Base-by-base conservation (phyloP, 2,113 vertebrate species). In the Brachyhypopomus gauderio region DNA sequence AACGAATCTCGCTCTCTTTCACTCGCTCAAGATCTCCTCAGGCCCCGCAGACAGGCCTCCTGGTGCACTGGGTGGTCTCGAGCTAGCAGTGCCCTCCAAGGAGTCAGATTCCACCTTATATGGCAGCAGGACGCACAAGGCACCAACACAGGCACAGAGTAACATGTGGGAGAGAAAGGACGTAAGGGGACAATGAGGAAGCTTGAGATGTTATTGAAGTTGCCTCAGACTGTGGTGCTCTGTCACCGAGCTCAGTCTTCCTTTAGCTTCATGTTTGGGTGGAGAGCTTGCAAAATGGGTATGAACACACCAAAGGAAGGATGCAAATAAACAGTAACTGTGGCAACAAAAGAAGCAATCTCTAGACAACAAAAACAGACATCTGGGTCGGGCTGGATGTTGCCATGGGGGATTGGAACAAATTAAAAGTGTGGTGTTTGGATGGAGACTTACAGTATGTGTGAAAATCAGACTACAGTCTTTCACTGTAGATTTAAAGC, bases 41-140 rank as follows among this genome's bases (percentile, higher is more conserved):
- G 23, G 41, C 38, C n/a, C 70, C 52, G 69, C 23, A 64, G 70
- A 72, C 72, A 80, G 71, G 20, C 69, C 58, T 38, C 70, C 38
- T 45, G 19, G 4, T 75, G 80, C 80, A 79, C 60, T 70, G 84
- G 20, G 78, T 79, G 78, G 45, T 62, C 70, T 75, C 2, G 5
- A 64, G n/a, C 81, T 69, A 34, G 16, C 36, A 60, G 73, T 20
- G 30, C 11, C 66, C 58, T 27, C 60, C 4, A 71, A 23, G 55
- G 52, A 64, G 38, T 59, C 59, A 85, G 84, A 89, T 84, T 85
- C 80, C 7, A 82, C 90, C 91, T 91, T 92, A 90, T 89, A 91
- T 85, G 92, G 90, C 78, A 88, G 83, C 63, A 20, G 73, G 20
- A 74, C 52, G 34, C 27, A 80, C 19, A 48, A 55, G 70, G 14